Conservation (phyloP, 2,888 invertebrate species). For the Rotaria magnacalcarata region DNA sequence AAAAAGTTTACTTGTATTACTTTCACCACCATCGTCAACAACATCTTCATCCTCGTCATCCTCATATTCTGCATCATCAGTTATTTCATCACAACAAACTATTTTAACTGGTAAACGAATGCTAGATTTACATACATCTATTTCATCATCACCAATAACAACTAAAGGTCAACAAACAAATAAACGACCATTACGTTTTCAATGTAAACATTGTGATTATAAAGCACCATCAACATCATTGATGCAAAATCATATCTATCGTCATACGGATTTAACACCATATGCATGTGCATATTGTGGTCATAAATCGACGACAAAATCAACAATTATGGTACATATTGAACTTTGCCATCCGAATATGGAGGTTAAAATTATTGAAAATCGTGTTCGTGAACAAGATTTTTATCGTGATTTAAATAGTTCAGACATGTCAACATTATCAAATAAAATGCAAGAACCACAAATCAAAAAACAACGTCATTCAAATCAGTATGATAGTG, state of each 20-base stretch:
- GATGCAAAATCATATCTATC: constrained; percentile 46
- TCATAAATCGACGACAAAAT: constrained; percentile 46
- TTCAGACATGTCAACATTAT: background rate
- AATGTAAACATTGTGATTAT: constrained; percentile 44
- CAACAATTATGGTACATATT: constrained; percentile 47
- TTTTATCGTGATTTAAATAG: constrained; percentile 42
- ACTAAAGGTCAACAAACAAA: background rate
- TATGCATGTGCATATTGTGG: constrained; percentile 45
- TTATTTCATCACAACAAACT: background rate
- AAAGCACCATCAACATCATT: constrained; percentile 41
- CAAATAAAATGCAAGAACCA: background rate
- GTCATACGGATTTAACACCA: constrained; percentile 45
- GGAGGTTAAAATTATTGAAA: constrained; percentile 46
- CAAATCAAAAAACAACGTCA: constrained; percentile 14
- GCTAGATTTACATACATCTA: background rate
- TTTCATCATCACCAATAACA: background rate
- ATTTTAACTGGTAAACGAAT: background rate
- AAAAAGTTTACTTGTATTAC: constrained; percentile 23
- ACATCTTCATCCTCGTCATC: background rate
- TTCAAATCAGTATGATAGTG: constrained; percentile 28
- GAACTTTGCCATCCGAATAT: constrained; percentile 46
- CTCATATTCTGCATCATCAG: background rate
- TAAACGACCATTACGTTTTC: constrained; percentile 44
- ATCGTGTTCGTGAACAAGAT: constrained; percentile 44
- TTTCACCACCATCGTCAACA: constrained; percentile 23